A percentile compares a stretch with the other conserved stretches of the same genome.
Evolutionary conservation across 2,113 vertebrate genomes (phyloP).

Genomic region (Cnemophilus loriae): DNA sequence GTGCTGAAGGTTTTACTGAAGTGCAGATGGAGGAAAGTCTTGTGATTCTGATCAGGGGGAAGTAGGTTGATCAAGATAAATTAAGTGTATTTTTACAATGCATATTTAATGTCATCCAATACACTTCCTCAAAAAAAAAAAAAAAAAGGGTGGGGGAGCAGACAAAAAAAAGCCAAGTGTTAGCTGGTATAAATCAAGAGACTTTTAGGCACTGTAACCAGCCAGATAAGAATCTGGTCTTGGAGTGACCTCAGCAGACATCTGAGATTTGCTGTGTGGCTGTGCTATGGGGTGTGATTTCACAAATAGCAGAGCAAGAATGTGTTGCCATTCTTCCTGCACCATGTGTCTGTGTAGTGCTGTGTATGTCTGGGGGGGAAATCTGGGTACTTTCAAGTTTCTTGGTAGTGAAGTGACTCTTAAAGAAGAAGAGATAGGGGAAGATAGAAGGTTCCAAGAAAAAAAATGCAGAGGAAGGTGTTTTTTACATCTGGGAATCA

Average conservation of each 20-base stretch:
- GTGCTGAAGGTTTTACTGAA: background rate
- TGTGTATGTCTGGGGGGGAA: background rate
- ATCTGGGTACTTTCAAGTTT: background rate
- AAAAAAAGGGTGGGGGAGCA: fast-evolving
- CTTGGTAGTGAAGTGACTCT: background rate
- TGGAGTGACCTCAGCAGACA: background rate
- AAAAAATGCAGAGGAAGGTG: background rate
- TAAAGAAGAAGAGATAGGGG: background rate
- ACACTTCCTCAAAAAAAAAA: background rate
- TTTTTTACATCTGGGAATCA: background rate
- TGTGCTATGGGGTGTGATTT: background rate
- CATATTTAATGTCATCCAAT: background rate
- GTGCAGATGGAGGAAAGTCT: background rate
- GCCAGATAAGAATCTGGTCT: background rate
- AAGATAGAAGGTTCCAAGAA: background rate
- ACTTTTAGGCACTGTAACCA: background rate
- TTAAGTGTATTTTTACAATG: background rate
- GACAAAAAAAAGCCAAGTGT: background rate
- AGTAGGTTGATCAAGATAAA: background rate
- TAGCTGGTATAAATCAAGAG: background rate
- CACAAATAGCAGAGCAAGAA: background rate
- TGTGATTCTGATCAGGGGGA: background rate
- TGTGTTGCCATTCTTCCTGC: background rate
- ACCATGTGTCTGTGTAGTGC: background rate
- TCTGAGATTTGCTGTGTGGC: background rate